Evolutionary conservation across 2,888 invertebrate species (phyloP), one percentile per base, ranked within the genome.

Genomic region (Abrostola tripartita): DNA sequence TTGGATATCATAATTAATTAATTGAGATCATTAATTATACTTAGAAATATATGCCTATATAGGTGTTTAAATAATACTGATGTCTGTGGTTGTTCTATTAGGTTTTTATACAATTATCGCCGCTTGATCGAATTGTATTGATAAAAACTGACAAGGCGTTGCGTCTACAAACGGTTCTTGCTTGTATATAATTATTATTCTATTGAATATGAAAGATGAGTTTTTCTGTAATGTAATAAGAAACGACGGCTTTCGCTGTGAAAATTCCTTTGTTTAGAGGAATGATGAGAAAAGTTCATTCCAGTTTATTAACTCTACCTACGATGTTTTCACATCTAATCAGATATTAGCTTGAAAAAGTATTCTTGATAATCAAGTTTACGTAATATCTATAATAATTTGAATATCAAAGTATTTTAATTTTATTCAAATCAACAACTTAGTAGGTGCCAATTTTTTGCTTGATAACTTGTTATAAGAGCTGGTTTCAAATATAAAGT

Each of bases 241-340:
- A 79, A 83, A 70, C 61, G 82, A 73, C 81, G 82, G 82, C 84
- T 87, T 84, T 87, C 84, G 49, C 79, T 74, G 77, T 74, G 79
- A 68, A 81, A 79, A 81, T 81, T 76, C 56, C 56, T 79, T 84
- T 85, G 79, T 84, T 79, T 66, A 44, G 52, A 67, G 63, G 57
- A 66, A 65, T 68, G 71, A 54, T 85, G 85, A 71, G 86, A 84
- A 81, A 79, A 76, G 70, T 74, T 67, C 37, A 74, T 70, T 65
- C 56, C 65, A 71, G 72, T 67, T 78, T 63, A 71, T 70, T 65
- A 53, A 69, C 52, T 58, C 42, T 37, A 37, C 40, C 35, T 53
- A 52, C 40, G 52, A 69, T 64, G 57, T 61, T 63, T 72, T 67
- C 49, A 50, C 59, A 70, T 37, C 40, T 14, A 38, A 40, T 24